A percentile compares a stretch with the other conserved stretches of the same genome.
Conservation (phyloP, 2,797 vertebrate species). For the Clarias pachynema region DNA sequence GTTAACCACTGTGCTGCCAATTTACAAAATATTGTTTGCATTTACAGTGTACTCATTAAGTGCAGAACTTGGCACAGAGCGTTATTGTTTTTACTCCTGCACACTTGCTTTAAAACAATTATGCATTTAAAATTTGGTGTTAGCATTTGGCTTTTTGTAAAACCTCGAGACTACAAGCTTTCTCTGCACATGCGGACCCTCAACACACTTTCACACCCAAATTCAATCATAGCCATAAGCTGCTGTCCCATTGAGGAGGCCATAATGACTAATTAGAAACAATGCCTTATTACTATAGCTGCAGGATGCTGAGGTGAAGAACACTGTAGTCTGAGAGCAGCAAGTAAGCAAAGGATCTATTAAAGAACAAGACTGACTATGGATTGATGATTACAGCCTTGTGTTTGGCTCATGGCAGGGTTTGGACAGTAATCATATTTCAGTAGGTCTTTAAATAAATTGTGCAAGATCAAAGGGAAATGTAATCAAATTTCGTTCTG, state of each 20-base stretch:
- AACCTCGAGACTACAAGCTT: not conserved
- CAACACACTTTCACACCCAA: not conserved
- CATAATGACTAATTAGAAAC: not conserved
- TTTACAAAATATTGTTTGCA: not conserved
- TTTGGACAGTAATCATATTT: not conserved
- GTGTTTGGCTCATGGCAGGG: not conserved
- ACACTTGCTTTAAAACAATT: not conserved
- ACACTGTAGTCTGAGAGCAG: not conserved
- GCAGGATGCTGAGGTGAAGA: not conserved
- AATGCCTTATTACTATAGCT: not conserved
- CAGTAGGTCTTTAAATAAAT: not conserved
- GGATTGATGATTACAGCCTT: not conserved
- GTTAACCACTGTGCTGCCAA: no score
- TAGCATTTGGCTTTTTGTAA: not conserved
- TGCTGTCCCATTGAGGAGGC: not conserved
- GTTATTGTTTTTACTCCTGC: not conserved
- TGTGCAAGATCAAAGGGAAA: not conserved
- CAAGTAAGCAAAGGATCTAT: not conserved
- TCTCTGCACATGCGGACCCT: not conserved
- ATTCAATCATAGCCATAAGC: not conserved
- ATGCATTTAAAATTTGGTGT: not conserved
- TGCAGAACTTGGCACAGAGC: not conserved
- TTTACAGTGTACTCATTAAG: not conserved
- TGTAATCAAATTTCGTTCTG: no score
- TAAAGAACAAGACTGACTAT: not conserved